Base-by-base conservation (phyloP, 2,797 vertebrate species). In the Percopsis omiscomaycus region DNA sequence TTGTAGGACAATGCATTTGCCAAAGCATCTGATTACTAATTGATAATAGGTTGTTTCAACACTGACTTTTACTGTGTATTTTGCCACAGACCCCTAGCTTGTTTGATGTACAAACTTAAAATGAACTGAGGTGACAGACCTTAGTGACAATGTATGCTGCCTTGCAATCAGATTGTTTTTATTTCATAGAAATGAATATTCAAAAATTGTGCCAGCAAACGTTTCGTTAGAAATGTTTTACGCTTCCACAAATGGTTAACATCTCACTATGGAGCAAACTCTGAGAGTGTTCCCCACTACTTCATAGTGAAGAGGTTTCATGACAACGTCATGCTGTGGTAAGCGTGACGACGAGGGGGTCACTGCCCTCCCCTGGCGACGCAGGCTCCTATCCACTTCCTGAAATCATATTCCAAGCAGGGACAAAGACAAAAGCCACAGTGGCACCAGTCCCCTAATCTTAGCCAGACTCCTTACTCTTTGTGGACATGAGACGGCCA, bases 31-130 rank as follows among this genome's bases (percentile, higher is more conserved):
- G 76, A 70, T 88, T 84, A 83, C 67, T 82, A 83, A 88, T 82
- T 85, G 57, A 79, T 88, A 84, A 86, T 76, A 86, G 49, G 61
- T 86, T 79, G 79, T 84, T 85, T 64, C 66, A 76, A 78, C 64
- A 82, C 64, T 45, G 64, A 67, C 67, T 74, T 82, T 84, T 77
- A 81, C 68, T 75, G 44, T 49, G 58, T 66, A 60, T 67, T 78
- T 78, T 71, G 64, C 66, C 70, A 60, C 66, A 82, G 74, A 69
- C 57, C 69, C 63, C 47, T 64, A 66, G 64, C 78, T 64, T n/a
- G n/a, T 72, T 81, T 73, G 60, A 73, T 72, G 27, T 63, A 73
- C 69, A 71, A 58, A 74, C 62, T 9, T 16, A 53, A 53, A 42
- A 61, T 55, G 52, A 73, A n/a, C n/a, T n/a, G n/a, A n/a, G 46